Evolutionary conservation across 2,113 vertebrate species (phyloP).

Genomic region (Macquaria australasica): DNA sequence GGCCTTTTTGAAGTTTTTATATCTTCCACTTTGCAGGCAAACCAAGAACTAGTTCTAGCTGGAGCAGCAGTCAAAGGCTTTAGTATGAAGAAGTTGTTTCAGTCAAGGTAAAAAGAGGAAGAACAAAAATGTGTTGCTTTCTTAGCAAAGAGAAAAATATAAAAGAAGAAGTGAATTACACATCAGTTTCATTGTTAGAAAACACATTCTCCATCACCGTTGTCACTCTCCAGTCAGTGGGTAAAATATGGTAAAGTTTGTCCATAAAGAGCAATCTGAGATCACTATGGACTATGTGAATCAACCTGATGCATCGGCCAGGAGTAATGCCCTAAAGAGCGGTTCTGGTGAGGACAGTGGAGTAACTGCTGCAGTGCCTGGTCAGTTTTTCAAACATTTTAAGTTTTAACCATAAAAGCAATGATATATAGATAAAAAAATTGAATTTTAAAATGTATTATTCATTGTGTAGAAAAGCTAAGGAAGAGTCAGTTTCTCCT

Average conservation of each 20-base stretch:
- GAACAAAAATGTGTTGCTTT: not conserved
- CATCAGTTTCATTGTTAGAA: not conserved
- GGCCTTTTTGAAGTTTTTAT: not conserved
- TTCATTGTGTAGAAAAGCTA: not conserved
- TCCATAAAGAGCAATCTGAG: constrained; percentile 1
- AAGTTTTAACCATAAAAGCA: not conserved
- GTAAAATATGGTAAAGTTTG: not conserved
- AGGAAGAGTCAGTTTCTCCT: too few species aligned
- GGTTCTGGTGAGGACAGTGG: not conserved
- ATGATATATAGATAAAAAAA: too few species aligned
- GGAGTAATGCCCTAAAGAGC: too few species aligned
- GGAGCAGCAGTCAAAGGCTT: not conserved
- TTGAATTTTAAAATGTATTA: not conserved
- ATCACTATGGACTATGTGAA: constrained; percentile 26
- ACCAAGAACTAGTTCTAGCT: not conserved
- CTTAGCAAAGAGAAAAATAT: not conserved
- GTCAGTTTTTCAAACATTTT: constrained; percentile 3
- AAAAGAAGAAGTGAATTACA: constrained; percentile 19
- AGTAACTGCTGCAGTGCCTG: not conserved
- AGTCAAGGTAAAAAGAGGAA: not conserved
- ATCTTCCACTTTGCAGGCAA: not conserved
- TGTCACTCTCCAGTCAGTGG: not conserved
- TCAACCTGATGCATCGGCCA: not conserved
- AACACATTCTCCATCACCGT: not conserved
- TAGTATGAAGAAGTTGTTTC: too few species aligned